Evolutionary conservation across 2,113 vertebrate genomes (phyloP).

Genomic region (Gallinago paraguaiae): DNA sequence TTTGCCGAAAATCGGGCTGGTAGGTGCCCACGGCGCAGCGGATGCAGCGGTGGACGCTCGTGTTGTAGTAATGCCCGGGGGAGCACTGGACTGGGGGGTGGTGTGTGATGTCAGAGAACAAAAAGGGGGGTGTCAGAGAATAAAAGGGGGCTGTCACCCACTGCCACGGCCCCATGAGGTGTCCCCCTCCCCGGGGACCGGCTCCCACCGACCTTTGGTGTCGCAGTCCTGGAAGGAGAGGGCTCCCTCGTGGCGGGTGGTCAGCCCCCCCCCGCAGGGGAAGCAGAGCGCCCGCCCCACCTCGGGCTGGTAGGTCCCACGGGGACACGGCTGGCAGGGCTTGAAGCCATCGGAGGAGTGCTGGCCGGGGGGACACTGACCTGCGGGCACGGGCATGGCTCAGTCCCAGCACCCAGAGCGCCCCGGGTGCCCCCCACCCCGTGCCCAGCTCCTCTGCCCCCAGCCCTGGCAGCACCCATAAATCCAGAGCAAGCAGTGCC

Average conservation of each 20-base stretch:
- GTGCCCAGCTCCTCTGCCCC: neutral
- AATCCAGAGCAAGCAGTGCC: neutral
- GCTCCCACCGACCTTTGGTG: constrained; percentile 87
- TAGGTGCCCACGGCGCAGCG: constrained; percentile 93
- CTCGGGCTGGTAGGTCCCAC: constrained; percentile 91
- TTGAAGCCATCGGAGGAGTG: constrained; percentile 91
- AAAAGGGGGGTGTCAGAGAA: neutral
- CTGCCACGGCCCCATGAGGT: fast-evolving
- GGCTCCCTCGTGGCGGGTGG: constrained; percentile 90
- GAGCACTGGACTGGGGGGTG: constrained; percentile 90
- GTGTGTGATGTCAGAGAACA: neutral
- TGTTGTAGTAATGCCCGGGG: constrained; percentile 97
- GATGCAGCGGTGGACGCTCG: constrained; percentile 92
- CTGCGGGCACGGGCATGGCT: constrained; percentile 62
- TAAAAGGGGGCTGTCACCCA: neutral
- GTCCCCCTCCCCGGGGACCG: fast-evolving
- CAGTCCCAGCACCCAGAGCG: neutral
- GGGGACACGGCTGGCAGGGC: constrained; percentile 89
- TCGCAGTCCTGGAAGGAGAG: constrained; percentile 96
- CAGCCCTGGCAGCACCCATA: neutral
- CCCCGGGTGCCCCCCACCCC: neutral
- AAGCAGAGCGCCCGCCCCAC: constrained; percentile 90
- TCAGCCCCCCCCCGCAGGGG: constrained; percentile 91
- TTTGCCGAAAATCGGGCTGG: constrained; percentile 95
- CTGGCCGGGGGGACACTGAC: constrained; percentile 90